Base-by-base conservation (phyloP, 2,888 invertebrate species). In the Drosophila mercatorum region DNA sequence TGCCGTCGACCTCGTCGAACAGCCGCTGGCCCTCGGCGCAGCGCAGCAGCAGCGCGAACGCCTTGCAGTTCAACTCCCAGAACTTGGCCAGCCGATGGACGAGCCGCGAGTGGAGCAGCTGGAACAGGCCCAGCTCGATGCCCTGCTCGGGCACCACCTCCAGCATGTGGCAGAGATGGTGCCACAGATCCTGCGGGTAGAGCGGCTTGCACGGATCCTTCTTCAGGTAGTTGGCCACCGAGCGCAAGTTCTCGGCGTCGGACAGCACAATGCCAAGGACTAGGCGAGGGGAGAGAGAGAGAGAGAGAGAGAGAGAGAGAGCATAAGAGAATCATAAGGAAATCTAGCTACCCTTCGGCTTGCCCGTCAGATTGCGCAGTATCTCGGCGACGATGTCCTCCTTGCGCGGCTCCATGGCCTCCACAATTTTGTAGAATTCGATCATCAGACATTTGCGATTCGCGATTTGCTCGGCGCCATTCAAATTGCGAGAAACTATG, bases 41-140 rank as follows among this genome's bases (percentile, higher is more conserved):
- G 55, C 91, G 88, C n/a, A 93, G 64, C 2, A 92, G 53, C 47
- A 93, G 68, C 0, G 90, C 91, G 22, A 92, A 91, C 6, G 92
- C 92, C 75, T 92, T 92, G 77, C 91, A 76, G 14, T 83, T 71
- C 72, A 87, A 69, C n/a, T 81, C 72, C 84, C 90, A 81, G 43
- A 74, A 92, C 5, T 65, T 62, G 3, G 79, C 64, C 52, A 89
- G 31, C 11, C 68, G 68, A 2, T 75, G 59, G 0, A 41, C 4
- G n/a, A 92, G 88, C 34, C 92, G 77, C 5, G 44, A 22, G 5
- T 88, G 70, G 3, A 93, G 63, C n/a, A 91, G 47, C 58, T 91
- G 90, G 55, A 93, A 92, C 62, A 91, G 88, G 0, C 91, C 92
- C 31, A 75, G 14, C 11, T 86, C 64, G 8, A 93, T 78, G n/a